Evolutionary conservation across 2,113 vertebrate species (phyloP), one percentile per base, ranked within the genome.

Genomic region (Indicator maculatus): DNA sequence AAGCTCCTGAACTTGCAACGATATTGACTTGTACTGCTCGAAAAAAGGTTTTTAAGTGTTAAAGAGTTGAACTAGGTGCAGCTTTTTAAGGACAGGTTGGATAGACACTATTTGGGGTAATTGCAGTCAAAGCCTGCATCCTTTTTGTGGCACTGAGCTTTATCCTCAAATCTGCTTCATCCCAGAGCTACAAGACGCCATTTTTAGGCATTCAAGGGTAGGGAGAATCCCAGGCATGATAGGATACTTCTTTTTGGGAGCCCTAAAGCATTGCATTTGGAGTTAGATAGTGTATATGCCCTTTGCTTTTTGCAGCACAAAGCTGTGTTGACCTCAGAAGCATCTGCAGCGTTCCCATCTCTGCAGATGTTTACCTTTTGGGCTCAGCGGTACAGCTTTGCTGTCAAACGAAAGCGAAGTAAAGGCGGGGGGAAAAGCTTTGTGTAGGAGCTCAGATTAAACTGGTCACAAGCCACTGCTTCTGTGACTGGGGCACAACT

Each of bases 1-100:
- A 75, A 28, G 18, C 0, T 1, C 9, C 17, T 45, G 38, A 33
- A 5, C 20, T 44, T 33, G 39, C 15, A 31, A 4, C 6, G 8
- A 0, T 17, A 31, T 12, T 21, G n/a, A 3, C 13, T 63, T 77
- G 8, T 19, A 12, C 4, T 30, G 16, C 17, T 64, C 52, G 21
- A 10, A 67, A 10, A 67, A 45, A 16, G 11, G 6, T 8, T 81
- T 87, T 65, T 14, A 14, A 53, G 0, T 3, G 1, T 4, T 33
- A 20, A 6, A 8, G 12, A 67, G 30, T 38, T 74, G 24, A 64
- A 55, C 45, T 15, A 20, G 10, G 6, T 12, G 12, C 3, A 18
- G 56, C 0, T 76, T 44, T 72, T 61, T 12, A 33, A 79, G 27
- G 11, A 4, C 12, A 3, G 2, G 11, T 27, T 60, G 50, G 2